These are phyloP conservation scores for Chrysolina haemoptera DNA, from an alignment of 2,888 invertebrate genomes.

Conservation along the genomic window DNA sequence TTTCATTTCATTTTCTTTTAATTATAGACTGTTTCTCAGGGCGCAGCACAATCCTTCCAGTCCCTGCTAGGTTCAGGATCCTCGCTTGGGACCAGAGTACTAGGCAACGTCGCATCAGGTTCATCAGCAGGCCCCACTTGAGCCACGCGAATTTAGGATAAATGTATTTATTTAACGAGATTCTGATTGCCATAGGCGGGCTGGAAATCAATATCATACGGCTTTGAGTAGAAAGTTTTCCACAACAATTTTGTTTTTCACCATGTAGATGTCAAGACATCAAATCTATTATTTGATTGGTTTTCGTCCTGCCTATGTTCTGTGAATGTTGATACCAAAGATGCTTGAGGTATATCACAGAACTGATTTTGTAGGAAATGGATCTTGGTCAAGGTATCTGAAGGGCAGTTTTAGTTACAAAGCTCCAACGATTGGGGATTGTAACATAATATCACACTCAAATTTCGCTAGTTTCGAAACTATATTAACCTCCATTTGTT, in stretches of 20 bases:
- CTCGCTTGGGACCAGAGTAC: constrained; percentile 67
- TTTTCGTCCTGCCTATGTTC: not conserved
- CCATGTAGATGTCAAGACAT: too few species aligned
- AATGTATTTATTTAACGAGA: constrained; percentile 36
- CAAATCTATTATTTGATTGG: not conserved
- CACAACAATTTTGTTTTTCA: not conserved
- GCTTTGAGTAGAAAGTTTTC: not conserved
- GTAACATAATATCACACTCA: too few species aligned
- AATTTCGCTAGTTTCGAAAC: too few species aligned
- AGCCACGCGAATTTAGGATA: constrained; percentile 15
- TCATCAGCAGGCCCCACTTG: constrained; percentile 48
- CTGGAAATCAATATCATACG: not conserved
- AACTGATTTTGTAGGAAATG: too few species aligned
- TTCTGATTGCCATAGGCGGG: constrained; percentile 17
- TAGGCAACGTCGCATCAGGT: constrained; percentile 45
- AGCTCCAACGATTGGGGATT: too few species aligned
- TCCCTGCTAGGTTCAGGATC: constrained; percentile 76
- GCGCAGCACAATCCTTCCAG: constrained; percentile 81
- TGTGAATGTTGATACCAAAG: not conserved
- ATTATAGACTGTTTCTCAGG: constrained; percentile 71
- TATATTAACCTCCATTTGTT: too few species aligned
- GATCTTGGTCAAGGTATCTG: too few species aligned
- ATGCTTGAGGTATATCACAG: not conserved
- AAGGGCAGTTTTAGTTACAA: too few species aligned
- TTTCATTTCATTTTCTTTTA: constrained; percentile 30